These are phyloP conservation scores for Acanthopagrus latus DNA, from an alignment of 2,797 vertebrate genomes.

Conservation along the genomic window DNA sequence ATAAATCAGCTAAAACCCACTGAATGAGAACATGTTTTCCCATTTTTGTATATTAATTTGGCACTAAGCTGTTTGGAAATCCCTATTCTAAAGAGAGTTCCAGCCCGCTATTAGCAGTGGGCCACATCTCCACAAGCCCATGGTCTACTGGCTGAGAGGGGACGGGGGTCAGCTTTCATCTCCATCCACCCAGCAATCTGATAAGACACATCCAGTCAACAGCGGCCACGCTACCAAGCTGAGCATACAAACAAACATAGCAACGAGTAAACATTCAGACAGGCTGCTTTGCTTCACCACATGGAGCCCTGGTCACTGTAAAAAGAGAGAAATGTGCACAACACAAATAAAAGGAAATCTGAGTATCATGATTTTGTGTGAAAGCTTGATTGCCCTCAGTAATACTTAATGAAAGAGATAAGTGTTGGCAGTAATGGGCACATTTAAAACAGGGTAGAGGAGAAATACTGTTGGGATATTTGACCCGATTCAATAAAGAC, in stretches of 20 bases:
- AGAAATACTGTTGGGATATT: conserved; percentile 36
- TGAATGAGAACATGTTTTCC: background rate
- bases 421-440: conserved; percentile 4
- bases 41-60: conserved; percentile 14
- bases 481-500: conserved; percentile 35
- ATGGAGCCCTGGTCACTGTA: conserved; percentile 8
- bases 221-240: conserved; percentile 24
- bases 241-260: conserved; percentile 43
- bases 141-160: conserved; percentile 38
- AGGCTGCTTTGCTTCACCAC: conserved; percentile 27
- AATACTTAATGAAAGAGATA: conserved; percentile 12
- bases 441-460: conserved; percentile 29
- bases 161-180: conserved; percentile 57
- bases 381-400: conserved; percentile 18
- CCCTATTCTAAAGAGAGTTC: conserved; percentile 38
- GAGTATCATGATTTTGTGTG: conserved; percentile 17
- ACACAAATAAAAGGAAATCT: conserved; percentile 25
- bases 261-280: conserved; percentile 41
- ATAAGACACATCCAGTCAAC: conserved; percentile 49
- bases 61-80: conserved; percentile 34
- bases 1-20: conserved; percentile 2
- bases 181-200: conserved; percentile 50
- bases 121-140: conserved; percentile 36
- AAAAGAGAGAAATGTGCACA: conserved; percentile 2
- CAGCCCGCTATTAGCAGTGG: conserved; percentile 28